Base-by-base conservation (phyloP, 2,113 vertebrate species). In the Nematolebias whitei region DNA sequence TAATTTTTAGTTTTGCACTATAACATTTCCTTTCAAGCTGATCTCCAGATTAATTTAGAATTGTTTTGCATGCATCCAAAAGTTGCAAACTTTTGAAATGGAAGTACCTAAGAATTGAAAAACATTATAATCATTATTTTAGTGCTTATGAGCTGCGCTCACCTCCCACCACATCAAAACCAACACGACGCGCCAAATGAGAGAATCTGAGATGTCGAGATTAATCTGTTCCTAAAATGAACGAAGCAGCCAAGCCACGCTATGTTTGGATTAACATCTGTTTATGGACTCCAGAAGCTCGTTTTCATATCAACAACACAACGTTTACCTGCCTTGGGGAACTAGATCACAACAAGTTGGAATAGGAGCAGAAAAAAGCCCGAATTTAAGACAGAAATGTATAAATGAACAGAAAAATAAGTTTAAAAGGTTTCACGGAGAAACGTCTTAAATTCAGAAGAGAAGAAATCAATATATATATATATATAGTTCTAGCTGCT, bases 201-300 rank as follows among this genome's bases (percentile, higher is more conserved):
- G 66, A 63, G 45, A 60, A 60, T 43, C 23, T 15, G 72, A 74
- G 29, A 44, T 68, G 61, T 68, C 68, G 63, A 53, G 35, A 61
- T 54, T 78, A 84, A 86, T 88, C 57, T 83, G 79, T 84, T 85
- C 63, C 58, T 51, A 59, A 56, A 78, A 83, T 71, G 66, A 83
- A 75, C 78, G 75, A 89, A 85, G 5, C 74, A 79, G 61, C 92
- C 90, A 93, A 91, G 92, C 92, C 90, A 94, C 82, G 93, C 93
- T 61, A 83, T 82, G 72, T 70, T 77, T 81, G 79, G 78, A 87
- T 87, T 79, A 85, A 88, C 90, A 91, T 89, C 80, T 90, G 90
- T 56, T 77, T 72, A 53, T 71, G 47, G 58, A 74, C 32, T 68
- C 55, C 59, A 54, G 29, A 71, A 70, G 80, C 71, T 71, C 80